Conservation (phyloP, 2,888 invertebrate species). For the Drosophila birchii region DNA sequence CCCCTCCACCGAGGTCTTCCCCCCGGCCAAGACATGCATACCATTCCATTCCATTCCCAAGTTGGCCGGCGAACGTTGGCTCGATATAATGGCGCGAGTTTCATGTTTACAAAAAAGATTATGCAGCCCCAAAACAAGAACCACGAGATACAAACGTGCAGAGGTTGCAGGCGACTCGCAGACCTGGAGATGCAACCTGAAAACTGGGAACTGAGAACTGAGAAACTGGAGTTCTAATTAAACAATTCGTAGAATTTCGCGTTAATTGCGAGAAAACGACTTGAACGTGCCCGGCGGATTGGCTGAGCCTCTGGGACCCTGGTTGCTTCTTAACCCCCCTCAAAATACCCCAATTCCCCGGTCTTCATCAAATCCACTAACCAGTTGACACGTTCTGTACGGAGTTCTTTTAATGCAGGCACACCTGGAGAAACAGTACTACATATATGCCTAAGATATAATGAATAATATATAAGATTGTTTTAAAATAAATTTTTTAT, state of each 20-base stretch:
- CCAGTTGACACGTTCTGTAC: constrained; percentile 51
- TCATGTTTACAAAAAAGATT: constrained; percentile 83
- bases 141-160: constrained; percentile 69
- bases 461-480: no score
- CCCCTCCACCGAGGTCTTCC: constrained; percentile 9
- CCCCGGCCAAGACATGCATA: constrained; percentile 1
- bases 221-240: constrained; percentile 83
- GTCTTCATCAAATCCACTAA: background rate
- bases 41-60: constrained; percentile 36
- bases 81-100: constrained; percentile 83
- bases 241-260: constrained; percentile 85
- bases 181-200: constrained; percentile 35
- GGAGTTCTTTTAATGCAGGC: constrained; percentile 5
- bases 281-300: constrained; percentile 73
- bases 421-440: constrained; percentile 16
- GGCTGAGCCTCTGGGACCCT: constrained; percentile 16
- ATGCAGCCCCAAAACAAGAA: constrained; percentile 61
- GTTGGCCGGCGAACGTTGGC: constrained; percentile 41
- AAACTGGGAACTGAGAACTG: constrained; percentile 31
- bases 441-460: no score
- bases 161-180: constrained; percentile 30
- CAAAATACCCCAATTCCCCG: background rate
- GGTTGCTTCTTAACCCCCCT: constrained; percentile 6
- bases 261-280: constrained; percentile 85
- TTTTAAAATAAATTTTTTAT: background rate